These are phyloP conservation scores for Drosophila nigritarsus DNA, from an alignment of 2,888 invertebrate species.

Conservation along the genomic window DNA sequence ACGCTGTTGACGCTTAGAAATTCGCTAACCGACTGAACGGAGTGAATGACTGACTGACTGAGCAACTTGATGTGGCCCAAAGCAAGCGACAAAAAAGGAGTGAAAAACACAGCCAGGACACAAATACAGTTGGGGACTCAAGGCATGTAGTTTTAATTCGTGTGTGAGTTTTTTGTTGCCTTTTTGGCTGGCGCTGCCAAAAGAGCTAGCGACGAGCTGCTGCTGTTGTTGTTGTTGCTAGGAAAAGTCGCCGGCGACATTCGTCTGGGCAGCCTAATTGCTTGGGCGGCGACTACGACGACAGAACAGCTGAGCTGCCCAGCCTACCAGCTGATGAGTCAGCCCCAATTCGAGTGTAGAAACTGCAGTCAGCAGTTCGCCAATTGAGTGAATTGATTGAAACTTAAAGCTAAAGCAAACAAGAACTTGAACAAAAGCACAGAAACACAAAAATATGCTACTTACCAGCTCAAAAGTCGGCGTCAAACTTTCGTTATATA, in stretches of 20 bases:
- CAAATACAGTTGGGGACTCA: conserved; percentile 22
- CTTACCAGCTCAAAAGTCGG: neutral
- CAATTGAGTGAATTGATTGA: neutral
- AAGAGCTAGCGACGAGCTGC: conserved; percentile 18
- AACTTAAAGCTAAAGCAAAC: neutral
- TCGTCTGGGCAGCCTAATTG: conserved; percentile 52
- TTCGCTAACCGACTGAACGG: conserved; percentile 62
- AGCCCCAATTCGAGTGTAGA: conserved; percentile 20
- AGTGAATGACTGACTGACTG: conserved; percentile 46
- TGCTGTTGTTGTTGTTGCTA: conserved; percentile 14
- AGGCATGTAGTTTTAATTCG: conserved; percentile 54
- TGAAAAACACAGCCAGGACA: conserved; percentile 27
- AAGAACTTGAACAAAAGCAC: neutral
- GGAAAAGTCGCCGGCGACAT: conserved; percentile 55
- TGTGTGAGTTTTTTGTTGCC: conserved; percentile 24
- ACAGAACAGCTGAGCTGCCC: conserved; percentile 8
- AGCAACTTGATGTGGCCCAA: conserved; percentile 30
- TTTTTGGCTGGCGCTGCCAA: conserved; percentile 59
- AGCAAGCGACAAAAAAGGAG: conserved; percentile 37
- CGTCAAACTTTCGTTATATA: neutral
- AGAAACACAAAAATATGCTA: neutral
- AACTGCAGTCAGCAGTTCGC: conserved; percentile 2
- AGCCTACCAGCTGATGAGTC: conserved; percentile 54
- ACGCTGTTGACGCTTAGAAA: conserved; percentile 65
- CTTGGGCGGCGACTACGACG: conserved; percentile 13